These are phyloP conservation scores for Phymatocera aterrima DNA, from an alignment of 2,888 invertebrate species.

Conservation along the genomic window DNA sequence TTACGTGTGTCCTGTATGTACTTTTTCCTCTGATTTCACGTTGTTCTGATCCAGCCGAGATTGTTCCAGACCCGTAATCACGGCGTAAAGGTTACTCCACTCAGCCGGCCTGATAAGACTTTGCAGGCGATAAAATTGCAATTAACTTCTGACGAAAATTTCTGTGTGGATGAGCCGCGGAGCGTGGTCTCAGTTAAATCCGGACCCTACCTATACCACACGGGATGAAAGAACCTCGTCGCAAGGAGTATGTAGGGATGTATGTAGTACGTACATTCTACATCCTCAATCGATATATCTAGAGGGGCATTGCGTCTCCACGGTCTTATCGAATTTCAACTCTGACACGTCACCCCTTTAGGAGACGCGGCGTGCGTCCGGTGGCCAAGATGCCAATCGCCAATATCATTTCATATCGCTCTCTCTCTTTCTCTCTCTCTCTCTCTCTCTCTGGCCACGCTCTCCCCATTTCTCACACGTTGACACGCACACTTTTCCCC, in stretches of 20 bases:
- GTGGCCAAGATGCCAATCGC: conserved; percentile 38
- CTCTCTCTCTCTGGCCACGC: conserved; percentile 34
- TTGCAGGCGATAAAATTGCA: too few species aligned
- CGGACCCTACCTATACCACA: too few species aligned
- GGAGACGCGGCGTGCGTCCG: conserved; percentile 1
- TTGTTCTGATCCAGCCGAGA: background rate
- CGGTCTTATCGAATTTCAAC: conserved; percentile 31
- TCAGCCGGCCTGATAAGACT: background rate
- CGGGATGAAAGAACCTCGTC: background rate
- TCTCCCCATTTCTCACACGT: conserved; percentile 17
- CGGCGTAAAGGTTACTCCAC: background rate
- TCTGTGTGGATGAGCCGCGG: too few species aligned
- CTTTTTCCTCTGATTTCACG: background rate
- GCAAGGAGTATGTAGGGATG: too few species aligned
- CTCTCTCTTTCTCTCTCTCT: too few species aligned
- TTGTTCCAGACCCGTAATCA: background rate
- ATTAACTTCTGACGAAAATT: too few species aligned
- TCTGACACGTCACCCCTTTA: conserved; percentile 16
- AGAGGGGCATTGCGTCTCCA: conserved; percentile 8
- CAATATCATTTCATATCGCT: conserved; percentile 41
- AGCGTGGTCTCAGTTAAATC: too few species aligned
- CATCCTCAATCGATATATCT: conserved; percentile 18
- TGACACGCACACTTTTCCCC: conserved; percentile 17
- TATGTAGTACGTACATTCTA: too few species aligned
- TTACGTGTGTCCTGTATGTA: background rate